Evolutionary conservation across 1,140 invertebrate genomes (phyloP), one percentile per base, ranked within the genome.

Genomic region (Caenorhabditis brenneri): DNA sequence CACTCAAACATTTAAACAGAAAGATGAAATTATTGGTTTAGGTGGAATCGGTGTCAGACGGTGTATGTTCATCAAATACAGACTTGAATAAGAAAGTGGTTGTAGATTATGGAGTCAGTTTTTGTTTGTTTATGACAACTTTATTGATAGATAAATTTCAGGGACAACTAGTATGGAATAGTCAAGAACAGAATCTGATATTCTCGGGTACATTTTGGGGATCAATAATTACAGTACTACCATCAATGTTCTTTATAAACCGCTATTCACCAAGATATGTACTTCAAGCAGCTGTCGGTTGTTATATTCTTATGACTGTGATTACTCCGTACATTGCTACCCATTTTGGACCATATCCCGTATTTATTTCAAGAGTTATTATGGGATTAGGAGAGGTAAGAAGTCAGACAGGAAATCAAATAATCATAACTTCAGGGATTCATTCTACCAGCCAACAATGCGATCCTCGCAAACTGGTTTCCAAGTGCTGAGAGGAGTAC

Each of bases 101-200:
- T 27, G 86, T 88, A 29, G 87, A 88, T 58, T 88, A 88, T 79
- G 87, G 87, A 53, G 87, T 88, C 46, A 81, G 86, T 87, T 69
- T n/a, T 42, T 33, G 83, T 48, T 31, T 15, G 42, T 15, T n/a
- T n/a, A n/a, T n/a, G n/a, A n/a, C n/a, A 51, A 31, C 33, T 24
- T 19, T 29, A n/a, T 24, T 42, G 15, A 78, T 22, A 80, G 22
- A 46, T 31, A 6, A 65, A 7, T 53, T 85, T 81, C 39, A 87
- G 87, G 87, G 87, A 22, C 74, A 83, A 48, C 78, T 87, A 0
- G 65, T 80, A 24, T 87, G 87, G 87, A 82, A 82, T 42, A 74
- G 82, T 29, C 46, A 82, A 36, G 80, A 81, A 27, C 87, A 87
- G 53, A 87, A 81, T n/a, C 79, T 79, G 10, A 65, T 87, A 10